Base-by-base conservation (phyloP, 2,113 vertebrate species). In the Alethe castanea region DNA sequence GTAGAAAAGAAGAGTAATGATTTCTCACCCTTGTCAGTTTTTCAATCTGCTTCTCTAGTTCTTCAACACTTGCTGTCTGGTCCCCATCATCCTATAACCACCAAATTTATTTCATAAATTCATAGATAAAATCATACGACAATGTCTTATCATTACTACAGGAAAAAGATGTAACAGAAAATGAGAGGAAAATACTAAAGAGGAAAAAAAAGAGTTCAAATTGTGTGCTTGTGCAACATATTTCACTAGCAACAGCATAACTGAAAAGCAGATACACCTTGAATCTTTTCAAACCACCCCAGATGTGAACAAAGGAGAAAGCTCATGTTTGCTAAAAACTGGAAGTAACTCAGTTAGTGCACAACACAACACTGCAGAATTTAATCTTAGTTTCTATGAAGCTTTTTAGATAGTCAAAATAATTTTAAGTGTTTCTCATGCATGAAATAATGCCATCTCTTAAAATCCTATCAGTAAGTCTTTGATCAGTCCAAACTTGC, bases 21-120 rank as follows among this genome's bases (percentile, higher is more conserved):
- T 47, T 48, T 77, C 97, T 98, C 98, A 99, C 99, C 98, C 99
- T 99, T 76, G 97, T 98, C 79, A 98, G 96, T 95, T 98, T 99
- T 90, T 99, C 99, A 16, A 99, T 99, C 92, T 99, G 98, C 91
- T 99, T 99, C 97, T 99, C 99, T 59, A 99, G 98, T 66, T 99
- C 99, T 94, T 99, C 99, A 74, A 99, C 98, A 92, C 98, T 99
- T 95, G 98, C 98, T 86, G 98, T 91, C 96, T 98, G 98, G 86
- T 98, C 98, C 48, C 98, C 98, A 94, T 99, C 99, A 92, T 99
- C 99, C 99, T 99, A 76, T 11, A 97, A 79, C 89, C 40, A 97
- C 70, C 56, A 62, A 25, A 50, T 72, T 83, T 79, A 84, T 79
- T 91, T 73, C 33, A 70, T 52, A 11, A 52, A 52, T 52, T 17